These are phyloP conservation scores for Pygocentrus nattereri DNA, from an alignment of 2,797 vertebrate genomes.

Conservation along the genomic window DNA sequence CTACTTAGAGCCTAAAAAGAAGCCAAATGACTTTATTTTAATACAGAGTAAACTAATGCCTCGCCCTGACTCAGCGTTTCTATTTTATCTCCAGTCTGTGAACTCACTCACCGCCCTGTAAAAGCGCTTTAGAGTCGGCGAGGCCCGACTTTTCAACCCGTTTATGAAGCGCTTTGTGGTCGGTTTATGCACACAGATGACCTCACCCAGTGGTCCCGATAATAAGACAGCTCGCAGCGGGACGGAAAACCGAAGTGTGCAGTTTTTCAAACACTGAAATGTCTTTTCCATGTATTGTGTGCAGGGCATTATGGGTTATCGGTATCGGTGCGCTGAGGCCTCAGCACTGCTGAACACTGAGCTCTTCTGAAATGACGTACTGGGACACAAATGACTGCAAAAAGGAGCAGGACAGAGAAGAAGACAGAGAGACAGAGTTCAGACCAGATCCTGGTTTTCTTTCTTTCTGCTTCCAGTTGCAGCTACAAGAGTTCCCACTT, in stretches of 20 bases:
- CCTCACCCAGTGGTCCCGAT: conserved; percentile 66
- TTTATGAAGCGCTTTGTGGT: conserved; percentile 60
- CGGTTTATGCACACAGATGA: conserved; percentile 68
- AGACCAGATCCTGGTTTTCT: too few species aligned
- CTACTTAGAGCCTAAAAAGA: neutral
- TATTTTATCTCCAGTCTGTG: conserved; percentile 63
- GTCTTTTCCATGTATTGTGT: conserved; percentile 55
- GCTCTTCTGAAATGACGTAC: too few species aligned
- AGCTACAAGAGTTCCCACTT: too few species aligned
- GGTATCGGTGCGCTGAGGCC: too few species aligned
- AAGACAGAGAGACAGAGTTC: too few species aligned
- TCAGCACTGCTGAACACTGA: too few species aligned
- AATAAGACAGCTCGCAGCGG: conserved; percentile 57
- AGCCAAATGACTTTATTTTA: neutral
- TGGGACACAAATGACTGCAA: too few species aligned
- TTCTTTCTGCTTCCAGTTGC: too few species aligned
- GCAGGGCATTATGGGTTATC: conserved; percentile 31
- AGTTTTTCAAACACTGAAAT: conserved; percentile 56
- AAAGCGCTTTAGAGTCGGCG: conserved; percentile 62
- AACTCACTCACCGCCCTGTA: conserved; percentile 55
- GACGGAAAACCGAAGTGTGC: conserved; percentile 69
- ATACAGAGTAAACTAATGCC: neutral
- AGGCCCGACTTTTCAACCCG: conserved; percentile 61
- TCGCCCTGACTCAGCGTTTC: conserved; percentile 36
- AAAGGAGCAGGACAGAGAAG: too few species aligned